Evolutionary conservation across 2,888 invertebrate genomes (phyloP).

Genomic region (Rhopalosiphum nymphaeae): DNA sequence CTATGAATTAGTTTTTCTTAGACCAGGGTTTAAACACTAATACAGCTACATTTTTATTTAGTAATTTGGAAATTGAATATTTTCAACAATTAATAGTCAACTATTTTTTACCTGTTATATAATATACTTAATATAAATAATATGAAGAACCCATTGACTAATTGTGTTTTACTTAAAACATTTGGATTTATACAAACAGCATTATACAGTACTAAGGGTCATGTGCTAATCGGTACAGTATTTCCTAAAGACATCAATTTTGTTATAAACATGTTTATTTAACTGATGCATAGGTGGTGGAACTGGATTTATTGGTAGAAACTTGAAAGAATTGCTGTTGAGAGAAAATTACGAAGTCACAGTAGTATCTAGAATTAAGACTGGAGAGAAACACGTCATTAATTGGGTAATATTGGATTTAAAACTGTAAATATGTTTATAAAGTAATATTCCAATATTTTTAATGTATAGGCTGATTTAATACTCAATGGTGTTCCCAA

Average conservation of each 20-base stretch:
- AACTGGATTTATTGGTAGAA: constrained; percentile 73
- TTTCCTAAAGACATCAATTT: background rate
- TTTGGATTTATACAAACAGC: background rate
- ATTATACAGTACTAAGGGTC: background rate
- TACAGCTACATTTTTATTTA: background rate
- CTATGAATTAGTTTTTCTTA: too few relatives aligned
- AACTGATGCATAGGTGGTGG: constrained; percentile 65
- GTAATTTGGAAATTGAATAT: background rate
- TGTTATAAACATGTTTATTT: background rate
- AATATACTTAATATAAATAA: background rate
- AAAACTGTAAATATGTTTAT: background rate
- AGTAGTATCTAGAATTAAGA: constrained; percentile 82
- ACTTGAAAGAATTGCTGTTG: constrained; percentile 76
- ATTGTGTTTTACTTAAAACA: background rate
- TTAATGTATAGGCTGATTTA: constrained; percentile 47
- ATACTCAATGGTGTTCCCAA: constrained; percentile 78
- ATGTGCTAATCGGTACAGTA: constrained; percentile 32
- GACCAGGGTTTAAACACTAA: background rate
- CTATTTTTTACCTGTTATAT: background rate
- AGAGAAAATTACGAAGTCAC: constrained; percentile 80
- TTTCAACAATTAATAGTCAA: background rate
- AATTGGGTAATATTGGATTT: constrained; percentile 70
- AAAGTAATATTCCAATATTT: background rate
- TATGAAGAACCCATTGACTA: background rate
- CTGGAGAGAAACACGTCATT: constrained; percentile 78